These are phyloP conservation scores for Ctenodactylus gundi DNA, from an alignment of 2,113 vertebrate species.

Conservation along the genomic window DNA sequence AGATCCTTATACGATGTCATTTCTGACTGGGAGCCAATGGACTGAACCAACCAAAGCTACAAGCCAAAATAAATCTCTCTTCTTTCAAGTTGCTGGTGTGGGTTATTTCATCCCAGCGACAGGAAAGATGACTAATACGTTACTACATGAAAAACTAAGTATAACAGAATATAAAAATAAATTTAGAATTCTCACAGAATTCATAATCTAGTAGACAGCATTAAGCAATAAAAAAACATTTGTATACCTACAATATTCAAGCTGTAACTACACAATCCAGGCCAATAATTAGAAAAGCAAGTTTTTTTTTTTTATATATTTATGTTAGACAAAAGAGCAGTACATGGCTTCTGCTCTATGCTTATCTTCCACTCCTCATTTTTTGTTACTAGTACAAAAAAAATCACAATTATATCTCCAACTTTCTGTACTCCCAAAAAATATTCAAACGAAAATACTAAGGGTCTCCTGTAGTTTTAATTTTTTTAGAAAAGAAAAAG, in stretches of 20 bases:
- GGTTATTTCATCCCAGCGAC: too few relatives aligned
- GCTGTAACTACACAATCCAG: background rate
- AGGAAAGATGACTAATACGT: too few relatives aligned
- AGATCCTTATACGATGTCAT: too few relatives aligned
- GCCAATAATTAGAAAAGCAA: background rate
- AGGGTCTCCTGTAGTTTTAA: background rate
- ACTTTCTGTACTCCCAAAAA: conserved; percentile 37
- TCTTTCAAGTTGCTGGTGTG: too few relatives aligned
- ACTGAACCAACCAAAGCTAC: too few relatives aligned
- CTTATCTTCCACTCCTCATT: background rate
- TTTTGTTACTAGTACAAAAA: conserved; percentile 9
- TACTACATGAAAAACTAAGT: background rate
- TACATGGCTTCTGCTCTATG: background rate
- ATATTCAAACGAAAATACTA: conserved; percentile 26
- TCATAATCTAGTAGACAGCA: background rate
- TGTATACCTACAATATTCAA: background rate
- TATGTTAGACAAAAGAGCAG: background rate
- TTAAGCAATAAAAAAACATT: background rate
- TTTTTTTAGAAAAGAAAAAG: background rate
- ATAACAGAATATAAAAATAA: background rate
- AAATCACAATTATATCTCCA: conserved; percentile 5
- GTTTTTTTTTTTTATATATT: too few relatives aligned
- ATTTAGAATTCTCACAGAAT: background rate
- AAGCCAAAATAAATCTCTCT: too few relatives aligned
- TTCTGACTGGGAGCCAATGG: too few relatives aligned